phyloP scores from a whole-genome alignment of 2,113 vertebrate species.

The Manacus vitellinus region DNA sequence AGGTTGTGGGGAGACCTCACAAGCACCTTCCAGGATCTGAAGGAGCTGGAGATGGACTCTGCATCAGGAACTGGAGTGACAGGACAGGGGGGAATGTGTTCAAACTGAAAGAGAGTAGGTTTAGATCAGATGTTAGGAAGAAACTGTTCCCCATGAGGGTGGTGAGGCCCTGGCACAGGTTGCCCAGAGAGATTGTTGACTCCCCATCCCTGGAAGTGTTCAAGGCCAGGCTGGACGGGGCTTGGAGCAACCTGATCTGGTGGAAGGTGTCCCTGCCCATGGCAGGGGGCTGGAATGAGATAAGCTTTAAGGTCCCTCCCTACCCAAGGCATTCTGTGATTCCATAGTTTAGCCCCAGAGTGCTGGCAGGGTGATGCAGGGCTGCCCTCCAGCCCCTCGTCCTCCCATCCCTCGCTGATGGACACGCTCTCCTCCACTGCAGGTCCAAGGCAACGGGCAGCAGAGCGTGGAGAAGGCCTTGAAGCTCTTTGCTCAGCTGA shows the following conservation, averaged over 20 bases:
- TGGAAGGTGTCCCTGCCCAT: not conserved
- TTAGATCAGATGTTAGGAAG: no score
- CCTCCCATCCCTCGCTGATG: not conserved
- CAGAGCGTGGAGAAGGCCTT: constrained; percentile 95
- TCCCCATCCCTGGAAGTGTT: not conserved
- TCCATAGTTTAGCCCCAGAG: fast-evolving
- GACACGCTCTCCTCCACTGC: fast-evolving
- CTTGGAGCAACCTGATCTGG: not conserved
- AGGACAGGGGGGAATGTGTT: not conserved
- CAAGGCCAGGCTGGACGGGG: not conserved
- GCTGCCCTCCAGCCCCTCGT: fast-evolving
- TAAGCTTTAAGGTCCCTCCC: not conserved
- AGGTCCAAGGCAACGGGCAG: constrained; percentile 97
- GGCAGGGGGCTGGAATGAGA: not conserved
- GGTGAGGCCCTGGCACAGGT: fast-evolving
- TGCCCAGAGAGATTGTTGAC: not conserved
- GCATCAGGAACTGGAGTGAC: not conserved
- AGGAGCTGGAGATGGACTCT: not conserved
- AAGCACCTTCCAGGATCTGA: not conserved
- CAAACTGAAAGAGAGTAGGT: not conserved
- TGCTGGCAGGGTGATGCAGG: fast-evolving
- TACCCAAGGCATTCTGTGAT: not conserved
- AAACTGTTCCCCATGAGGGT: not conserved
- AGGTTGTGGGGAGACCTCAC: not conserved
- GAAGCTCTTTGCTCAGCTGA: constrained; percentile 94